These are phyloP conservation scores for Lucilia sericata DNA, from an alignment of 1,140 invertebrate genomes.

Conservation along the genomic window DNA sequence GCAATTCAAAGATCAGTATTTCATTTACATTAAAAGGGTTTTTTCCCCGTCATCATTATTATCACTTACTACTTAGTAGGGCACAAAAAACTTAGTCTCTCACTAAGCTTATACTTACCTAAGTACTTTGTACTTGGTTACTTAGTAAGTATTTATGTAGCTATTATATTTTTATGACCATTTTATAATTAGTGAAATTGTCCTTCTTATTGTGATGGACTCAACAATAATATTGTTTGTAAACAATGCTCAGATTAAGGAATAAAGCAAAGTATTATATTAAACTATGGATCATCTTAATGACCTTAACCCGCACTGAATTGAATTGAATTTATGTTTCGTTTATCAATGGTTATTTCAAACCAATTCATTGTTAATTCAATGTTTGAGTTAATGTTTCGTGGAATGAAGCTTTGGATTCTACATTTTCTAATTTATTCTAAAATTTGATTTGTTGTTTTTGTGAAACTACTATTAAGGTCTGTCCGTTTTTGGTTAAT, in stretches of 20 bases:
- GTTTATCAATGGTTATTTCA: not conserved
- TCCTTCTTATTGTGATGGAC: not conserved
- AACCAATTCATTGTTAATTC: not conserved
- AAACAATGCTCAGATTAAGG: not conserved
- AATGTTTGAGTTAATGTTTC: too few species aligned
- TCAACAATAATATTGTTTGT: not conserved
- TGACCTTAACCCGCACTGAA: not conserved
- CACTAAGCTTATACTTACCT: not conserved
- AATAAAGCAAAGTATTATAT: too few species aligned
- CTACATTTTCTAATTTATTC: too few species aligned
- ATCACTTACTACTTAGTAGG: conserved; percentile 1
- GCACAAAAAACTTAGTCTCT: not conserved
- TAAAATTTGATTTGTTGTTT: too few species aligned
- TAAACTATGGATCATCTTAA: too few species aligned
- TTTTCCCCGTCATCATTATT: not conserved
- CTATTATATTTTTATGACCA: not conserved
- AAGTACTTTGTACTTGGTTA: not conserved
- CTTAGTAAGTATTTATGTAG: not conserved
- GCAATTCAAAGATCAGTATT: not conserved
- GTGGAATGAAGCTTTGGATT: too few species aligned
- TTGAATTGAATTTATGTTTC: not conserved
- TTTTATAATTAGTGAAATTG: not conserved
- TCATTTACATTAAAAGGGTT: conserved; percentile 4
- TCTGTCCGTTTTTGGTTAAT: too few species aligned
- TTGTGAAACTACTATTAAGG: too few species aligned